Conservation (phyloP, 2,888 invertebrate genomes). For the Dexiosoma caninum region DNA sequence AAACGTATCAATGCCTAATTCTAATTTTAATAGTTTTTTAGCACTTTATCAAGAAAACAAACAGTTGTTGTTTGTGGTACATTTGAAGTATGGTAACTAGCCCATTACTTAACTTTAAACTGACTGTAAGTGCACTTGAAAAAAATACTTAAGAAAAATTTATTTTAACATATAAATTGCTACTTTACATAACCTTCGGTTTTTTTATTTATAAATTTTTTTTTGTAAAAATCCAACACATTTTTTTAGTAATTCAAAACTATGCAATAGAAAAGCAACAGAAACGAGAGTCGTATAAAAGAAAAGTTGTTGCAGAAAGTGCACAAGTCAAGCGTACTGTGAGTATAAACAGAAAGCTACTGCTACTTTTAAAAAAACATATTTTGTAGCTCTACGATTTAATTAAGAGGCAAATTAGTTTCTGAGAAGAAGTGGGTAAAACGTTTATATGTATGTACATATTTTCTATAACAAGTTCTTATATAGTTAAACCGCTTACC, state of each 20-base stretch:
- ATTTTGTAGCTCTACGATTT: conserved; percentile 20
- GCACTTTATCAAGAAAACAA: conserved; percentile 17
- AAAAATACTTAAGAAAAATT: conserved; percentile 3
- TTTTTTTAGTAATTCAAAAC: conserved; percentile 7
- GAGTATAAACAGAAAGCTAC: neutral
- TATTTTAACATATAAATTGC: conserved; percentile 49
- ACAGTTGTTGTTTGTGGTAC: conserved; percentile 27
- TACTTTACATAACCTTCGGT: conserved; percentile 43
- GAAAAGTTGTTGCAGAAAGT: conserved; percentile 43
- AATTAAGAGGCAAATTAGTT: neutral
- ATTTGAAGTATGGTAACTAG: conserved; percentile 7
- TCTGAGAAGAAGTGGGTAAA: too few relatives aligned
- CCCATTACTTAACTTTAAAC: conserved; percentile 27
- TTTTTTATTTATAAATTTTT: too few relatives aligned
- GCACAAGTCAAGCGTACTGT: conserved; percentile 39
- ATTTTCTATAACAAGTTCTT: too few relatives aligned
- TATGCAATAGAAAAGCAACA: neutral
- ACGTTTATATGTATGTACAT: too few relatives aligned
- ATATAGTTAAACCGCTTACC: too few relatives aligned
- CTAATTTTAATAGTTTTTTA: conserved; percentile 8
- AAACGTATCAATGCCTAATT: conserved; percentile 20
- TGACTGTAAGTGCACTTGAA: conserved; percentile 47
- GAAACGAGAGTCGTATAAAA: conserved; percentile 1
- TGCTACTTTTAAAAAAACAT: neutral
- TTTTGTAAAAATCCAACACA: neutral